A percentile compares a stretch with the other conserved stretches of the same genome.
Conservation (phyloP, 1,140 invertebrate species). For the Mercenaria mercenaria region DNA sequence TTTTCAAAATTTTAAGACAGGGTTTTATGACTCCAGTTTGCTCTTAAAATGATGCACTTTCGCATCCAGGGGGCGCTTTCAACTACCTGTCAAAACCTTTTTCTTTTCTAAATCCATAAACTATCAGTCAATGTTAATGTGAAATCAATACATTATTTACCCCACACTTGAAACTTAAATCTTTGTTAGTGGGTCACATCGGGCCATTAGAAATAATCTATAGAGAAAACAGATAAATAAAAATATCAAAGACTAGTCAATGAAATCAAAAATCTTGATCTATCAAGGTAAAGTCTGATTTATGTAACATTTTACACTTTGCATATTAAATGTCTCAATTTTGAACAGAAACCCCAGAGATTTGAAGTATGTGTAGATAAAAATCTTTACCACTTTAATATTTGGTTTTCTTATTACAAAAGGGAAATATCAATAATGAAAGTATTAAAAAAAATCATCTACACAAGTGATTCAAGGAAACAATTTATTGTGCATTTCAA, state of each 20-base stretch:
- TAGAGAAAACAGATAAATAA: background rate
- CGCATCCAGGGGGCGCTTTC: background rate
- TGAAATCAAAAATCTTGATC: constrained; percentile 14
- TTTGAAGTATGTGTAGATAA: too few species aligned
- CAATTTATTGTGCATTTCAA: too few species aligned
- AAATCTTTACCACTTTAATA: too few species aligned
- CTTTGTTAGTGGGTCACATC: background rate
- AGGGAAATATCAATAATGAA: too few species aligned
- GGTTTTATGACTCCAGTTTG: background rate
- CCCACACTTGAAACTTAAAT: background rate
- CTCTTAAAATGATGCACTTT: background rate
- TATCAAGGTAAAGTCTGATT: background rate
- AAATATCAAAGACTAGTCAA: background rate
- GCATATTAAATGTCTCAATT: too few species aligned
- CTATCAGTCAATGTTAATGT: background rate
- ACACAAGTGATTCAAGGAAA: too few species aligned
- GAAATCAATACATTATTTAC: constrained; percentile 38
- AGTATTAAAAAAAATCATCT: too few species aligned
- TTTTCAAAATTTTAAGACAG: background rate
- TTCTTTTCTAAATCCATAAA: background rate
- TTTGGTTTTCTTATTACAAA: too few species aligned
- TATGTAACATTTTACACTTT: background rate
- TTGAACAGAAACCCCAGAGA: too few species aligned
- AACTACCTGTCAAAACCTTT: background rate
- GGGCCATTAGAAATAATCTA: background rate